Conservation (phyloP, 2,113 vertebrate species). For the Caloenas nicobarica region DNA sequence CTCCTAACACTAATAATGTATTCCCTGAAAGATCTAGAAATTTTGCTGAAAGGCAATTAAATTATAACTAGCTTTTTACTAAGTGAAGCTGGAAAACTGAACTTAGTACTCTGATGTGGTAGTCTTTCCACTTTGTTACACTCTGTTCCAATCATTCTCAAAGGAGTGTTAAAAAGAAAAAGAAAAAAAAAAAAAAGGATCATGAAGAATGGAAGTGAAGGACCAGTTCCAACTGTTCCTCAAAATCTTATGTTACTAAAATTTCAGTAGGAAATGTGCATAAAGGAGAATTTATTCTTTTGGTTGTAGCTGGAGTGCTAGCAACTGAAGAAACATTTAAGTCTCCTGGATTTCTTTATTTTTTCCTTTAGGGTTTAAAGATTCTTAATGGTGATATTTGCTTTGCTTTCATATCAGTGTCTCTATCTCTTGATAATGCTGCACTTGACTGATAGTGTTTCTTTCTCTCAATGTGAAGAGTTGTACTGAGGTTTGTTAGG, state of each 20-base stretch:
- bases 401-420: not conserved
- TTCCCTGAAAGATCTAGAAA: not conserved
- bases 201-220: not conserved
- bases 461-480: not conserved
- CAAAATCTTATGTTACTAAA: not conserved
- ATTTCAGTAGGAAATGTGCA: not conserved
- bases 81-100: not conserved
- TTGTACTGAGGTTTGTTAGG: not conserved
- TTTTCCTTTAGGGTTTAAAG: not conserved
- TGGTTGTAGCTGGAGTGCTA: not conserved
- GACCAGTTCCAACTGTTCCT: not conserved
- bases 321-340: not conserved
- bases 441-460: not conserved
- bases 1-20: not conserved
- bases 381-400: not conserved
- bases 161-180: not conserved
- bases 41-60: not conserved
- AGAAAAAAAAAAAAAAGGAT: accelerated
- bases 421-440: not conserved
- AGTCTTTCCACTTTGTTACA: not conserved
- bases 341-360: not conserved
- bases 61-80: not conserved
- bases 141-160: not conserved
- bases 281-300: not conserved
- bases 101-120: not conserved